phyloP scores from a whole-genome alignment of 2,797 vertebrate genomes.

The Thripadectes ignobilis region DNA sequence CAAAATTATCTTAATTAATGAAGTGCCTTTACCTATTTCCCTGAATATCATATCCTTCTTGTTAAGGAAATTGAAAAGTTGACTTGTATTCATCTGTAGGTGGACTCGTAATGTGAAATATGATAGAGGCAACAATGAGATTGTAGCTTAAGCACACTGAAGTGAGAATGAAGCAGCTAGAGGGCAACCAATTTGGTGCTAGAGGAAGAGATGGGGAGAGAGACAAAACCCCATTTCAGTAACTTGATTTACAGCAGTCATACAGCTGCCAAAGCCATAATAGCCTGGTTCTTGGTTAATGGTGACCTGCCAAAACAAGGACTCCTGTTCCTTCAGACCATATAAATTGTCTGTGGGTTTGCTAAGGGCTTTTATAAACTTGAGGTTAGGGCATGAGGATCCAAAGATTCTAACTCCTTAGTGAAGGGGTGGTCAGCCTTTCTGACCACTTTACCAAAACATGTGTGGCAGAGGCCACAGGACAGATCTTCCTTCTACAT shows the following conservation, averaged over 20 bases:
- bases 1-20: neutral
- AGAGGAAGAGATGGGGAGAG: neutral
- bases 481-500: neutral
- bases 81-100: neutral
- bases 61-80: conserved; percentile 11
- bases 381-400: neutral
- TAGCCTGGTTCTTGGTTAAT: neutral
- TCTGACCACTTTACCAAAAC: neutral
- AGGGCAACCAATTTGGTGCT: neutral
- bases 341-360: neutral
- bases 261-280: neutral
- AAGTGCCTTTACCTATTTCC: neutral
- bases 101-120: neutral
- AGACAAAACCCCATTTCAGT: neutral
- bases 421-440: neutral
- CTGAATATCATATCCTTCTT: neutral
- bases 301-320: neutral
- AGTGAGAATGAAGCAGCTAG: neutral
- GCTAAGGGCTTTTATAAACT: neutral
- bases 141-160: neutral
- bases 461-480: neutral
- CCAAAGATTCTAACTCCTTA: neutral
- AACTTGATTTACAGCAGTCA: neutral
- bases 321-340: neutral
- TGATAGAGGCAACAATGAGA: neutral